Conservation (phyloP, 2,888 invertebrate genomes). For the Melanchra persicariae region DNA sequence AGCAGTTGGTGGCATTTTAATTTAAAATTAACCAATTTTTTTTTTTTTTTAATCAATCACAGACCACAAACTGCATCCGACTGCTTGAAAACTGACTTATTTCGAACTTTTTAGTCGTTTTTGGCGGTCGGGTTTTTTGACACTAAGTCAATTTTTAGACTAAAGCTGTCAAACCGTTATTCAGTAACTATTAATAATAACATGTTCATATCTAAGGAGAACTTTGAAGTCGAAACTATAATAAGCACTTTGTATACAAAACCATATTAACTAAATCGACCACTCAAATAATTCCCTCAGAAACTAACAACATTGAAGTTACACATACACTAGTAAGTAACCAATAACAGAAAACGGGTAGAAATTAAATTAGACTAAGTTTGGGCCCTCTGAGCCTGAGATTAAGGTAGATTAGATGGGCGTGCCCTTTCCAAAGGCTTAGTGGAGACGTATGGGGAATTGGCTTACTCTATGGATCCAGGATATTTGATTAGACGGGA, state of each 20-base stretch:
- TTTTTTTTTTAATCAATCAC: too few species aligned
- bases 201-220: too few species aligned
- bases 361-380: constrained; percentile 66
- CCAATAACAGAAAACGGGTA: constrained; percentile 58
- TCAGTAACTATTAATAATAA: too few species aligned
- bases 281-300: constrained; percentile 32
- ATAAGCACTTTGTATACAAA: constrained; percentile 5
- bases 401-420: constrained; percentile 64
- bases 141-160: too few species aligned
- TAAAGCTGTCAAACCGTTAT: too few species aligned
- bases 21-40: too few species aligned
- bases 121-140: too few species aligned
- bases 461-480: constrained; percentile 45
- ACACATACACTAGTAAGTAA: constrained; percentile 24
- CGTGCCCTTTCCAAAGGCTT: constrained; percentile 51
- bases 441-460: constrained; percentile 55
- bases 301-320: constrained; percentile 10
- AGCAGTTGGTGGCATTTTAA: too few species aligned
- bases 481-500: constrained; percentile 43
- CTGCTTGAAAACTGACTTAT: too few species aligned
- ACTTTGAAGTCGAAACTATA: constrained; percentile 9
- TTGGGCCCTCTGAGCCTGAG: constrained; percentile 56
- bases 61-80: too few species aligned
- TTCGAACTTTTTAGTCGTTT: too few species aligned
- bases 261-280: constrained; percentile 10